phyloP scores from a whole-genome alignment of 2,888 invertebrate genomes.

The Allygus modestus region DNA sequence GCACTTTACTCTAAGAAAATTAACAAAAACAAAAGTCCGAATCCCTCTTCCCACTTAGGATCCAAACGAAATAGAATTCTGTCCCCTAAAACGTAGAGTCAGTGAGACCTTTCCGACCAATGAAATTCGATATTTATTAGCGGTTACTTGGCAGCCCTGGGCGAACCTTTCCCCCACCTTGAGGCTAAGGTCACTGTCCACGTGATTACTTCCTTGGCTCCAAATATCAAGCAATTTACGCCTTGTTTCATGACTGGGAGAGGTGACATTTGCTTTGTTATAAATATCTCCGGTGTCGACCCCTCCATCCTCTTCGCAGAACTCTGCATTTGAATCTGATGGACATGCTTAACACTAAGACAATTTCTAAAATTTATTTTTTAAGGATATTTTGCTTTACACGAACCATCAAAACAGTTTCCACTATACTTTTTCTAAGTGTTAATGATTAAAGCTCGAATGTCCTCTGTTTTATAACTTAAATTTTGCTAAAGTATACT shows the following conservation, averaged over 20 bases:
- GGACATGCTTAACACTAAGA: no score
- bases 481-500: no score
- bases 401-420: no score
- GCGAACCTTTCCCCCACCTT: background rate
- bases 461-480: no score
- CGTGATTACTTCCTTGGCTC: conserved; percentile 35
- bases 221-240: conserved; percentile 34
- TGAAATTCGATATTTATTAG: conserved; percentile 50
- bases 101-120: conserved; percentile 42
- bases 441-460: no score
- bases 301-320: background rate
- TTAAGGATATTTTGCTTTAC: no score
- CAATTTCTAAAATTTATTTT: no score
- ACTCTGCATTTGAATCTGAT: background rate
- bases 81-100: conserved; percentile 36
- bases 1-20: no score
- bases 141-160: conserved; percentile 24
- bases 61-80: conserved; percentile 34
- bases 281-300: background rate
- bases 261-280: conserved; percentile 19
- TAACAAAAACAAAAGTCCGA: no score
- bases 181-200: conserved; percentile 34
- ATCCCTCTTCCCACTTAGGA: background rate
- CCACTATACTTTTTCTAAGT: no score
- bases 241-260: background rate